Evolutionary conservation across 2,888 invertebrate species (phyloP).

Genomic region (Cremastobaeus sp.): DNA sequence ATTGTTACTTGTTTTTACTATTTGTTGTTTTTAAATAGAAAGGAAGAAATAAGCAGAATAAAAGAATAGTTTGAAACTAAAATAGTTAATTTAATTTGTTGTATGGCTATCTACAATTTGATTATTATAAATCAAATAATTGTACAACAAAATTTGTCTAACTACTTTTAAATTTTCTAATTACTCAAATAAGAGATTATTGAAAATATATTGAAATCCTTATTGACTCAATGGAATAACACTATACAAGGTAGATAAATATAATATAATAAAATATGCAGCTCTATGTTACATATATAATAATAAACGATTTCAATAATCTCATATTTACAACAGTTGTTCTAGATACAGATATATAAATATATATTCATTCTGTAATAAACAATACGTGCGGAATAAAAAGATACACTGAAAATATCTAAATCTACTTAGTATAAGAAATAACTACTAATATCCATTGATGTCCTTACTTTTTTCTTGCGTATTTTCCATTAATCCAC

Average conservation of each 20-base stretch:
- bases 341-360: too few relatives aligned
- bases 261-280: too few relatives aligned
- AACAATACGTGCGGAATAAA: conserved; percentile 37
- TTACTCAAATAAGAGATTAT: conserved; percentile 46
- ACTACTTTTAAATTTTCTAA: conserved; percentile 35
- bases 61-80: conserved; percentile 7
- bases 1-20: too few relatives aligned
- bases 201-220: conserved; percentile 25
- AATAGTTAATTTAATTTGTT: conserved; percentile 5
- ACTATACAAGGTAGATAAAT: too few relatives aligned
- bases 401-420: conserved; percentile 35
- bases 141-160: conserved; percentile 37
- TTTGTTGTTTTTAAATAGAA: conserved; percentile 2
- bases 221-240: too few relatives aligned
- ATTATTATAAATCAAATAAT: conserved; percentile 45
- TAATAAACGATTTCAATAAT: conserved; percentile 20
- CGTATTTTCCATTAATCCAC: conserved; percentile 87
- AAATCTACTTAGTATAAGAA: conserved; percentile 45
- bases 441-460: conserved; percentile 75
- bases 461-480: conserved; percentile 87
- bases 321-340: conserved; percentile 29
- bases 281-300: too few relatives aligned
- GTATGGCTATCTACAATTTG: conserved; percentile 22
- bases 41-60: conserved; percentile 30
- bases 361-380: conserved; percentile 19